Percentiles rank a stretch among this genome's conserved stretches.
These are phyloP conservation scores for Varanus salvator DNA, from an alignment of 2,113 vertebrate genomes.

Conservation along the genomic window DNA sequence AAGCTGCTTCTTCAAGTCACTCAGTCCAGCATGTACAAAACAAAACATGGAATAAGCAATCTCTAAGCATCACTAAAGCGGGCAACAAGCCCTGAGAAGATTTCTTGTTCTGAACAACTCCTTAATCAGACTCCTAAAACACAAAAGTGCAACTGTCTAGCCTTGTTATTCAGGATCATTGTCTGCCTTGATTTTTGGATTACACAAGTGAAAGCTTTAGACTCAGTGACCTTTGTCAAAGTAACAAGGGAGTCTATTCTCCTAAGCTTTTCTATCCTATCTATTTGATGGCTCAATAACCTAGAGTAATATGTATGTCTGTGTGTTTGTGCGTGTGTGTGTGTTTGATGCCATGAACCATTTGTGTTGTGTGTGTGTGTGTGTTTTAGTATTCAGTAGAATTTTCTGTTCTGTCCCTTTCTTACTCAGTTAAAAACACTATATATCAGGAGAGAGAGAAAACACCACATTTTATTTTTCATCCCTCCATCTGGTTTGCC, in stretches of 20 bases:
- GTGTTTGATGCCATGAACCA: background rate
- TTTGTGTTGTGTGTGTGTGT: background rate
- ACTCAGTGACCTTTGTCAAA: background rate
- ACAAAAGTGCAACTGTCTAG: background rate
- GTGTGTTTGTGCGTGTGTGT: background rate
- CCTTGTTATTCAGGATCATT: background rate
- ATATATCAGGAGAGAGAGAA: background rate
- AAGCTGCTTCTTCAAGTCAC: background rate
- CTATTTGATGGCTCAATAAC: background rate
- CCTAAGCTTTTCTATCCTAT: background rate
- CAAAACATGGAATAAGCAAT: background rate
- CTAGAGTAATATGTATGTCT: background rate
- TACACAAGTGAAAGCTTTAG: background rate
- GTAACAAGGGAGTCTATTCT: background rate
- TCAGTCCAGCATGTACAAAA: constrained; percentile 14
- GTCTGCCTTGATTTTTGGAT: background rate
- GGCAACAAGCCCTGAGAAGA: background rate
- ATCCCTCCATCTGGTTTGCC: background rate
- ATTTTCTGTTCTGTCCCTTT: background rate
- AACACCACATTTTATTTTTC: background rate
- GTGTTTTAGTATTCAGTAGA: background rate
- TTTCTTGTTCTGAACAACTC: background rate
- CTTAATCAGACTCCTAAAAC: background rate
- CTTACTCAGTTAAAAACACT: background rate
- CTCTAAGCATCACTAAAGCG: background rate